phyloP scores from a whole-genome alignment of 2,888 invertebrate genomes.

The Macrosoma leucophasiata region DNA sequence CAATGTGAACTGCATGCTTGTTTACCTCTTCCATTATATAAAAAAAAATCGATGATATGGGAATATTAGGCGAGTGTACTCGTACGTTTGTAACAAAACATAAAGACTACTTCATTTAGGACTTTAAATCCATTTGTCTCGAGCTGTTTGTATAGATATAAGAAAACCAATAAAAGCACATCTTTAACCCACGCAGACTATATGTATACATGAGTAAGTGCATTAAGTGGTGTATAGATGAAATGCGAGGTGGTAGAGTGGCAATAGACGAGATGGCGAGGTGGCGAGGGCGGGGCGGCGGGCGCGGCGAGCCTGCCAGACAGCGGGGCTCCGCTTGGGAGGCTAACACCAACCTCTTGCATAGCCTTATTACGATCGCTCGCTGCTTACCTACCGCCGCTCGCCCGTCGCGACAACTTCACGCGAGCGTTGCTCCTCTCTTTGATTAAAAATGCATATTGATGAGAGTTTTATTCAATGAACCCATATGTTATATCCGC shows the following conservation, averaged over 20 bases:
- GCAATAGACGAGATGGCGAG: constrained; percentile 39
- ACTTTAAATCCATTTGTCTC: too few relatives aligned
- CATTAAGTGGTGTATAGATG: constrained; percentile 30
- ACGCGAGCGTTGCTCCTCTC: constrained; percentile 60
- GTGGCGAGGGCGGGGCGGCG: constrained; percentile 29
- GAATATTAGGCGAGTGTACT: too few relatives aligned
- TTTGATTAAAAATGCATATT: constrained; percentile 56
- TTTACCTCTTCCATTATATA: too few relatives aligned
- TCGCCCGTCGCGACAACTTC: constrained; percentile 61
- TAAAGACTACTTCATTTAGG: too few relatives aligned
- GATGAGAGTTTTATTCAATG: constrained; percentile 14
- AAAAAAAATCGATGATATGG: too few relatives aligned
- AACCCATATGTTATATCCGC: too few relatives aligned
- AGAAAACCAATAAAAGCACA: too few relatives aligned
- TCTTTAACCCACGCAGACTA: too few relatives aligned
- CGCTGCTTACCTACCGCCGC: too few relatives aligned
- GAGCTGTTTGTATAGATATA: too few relatives aligned
- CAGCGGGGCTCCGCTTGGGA: constrained; percentile 76
- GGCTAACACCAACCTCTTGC: constrained; percentile 70
- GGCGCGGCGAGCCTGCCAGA: constrained; percentile 61
- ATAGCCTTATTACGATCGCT: constrained; percentile 44
- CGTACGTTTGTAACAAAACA: too few relatives aligned
- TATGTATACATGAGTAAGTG: constrained; percentile 3
- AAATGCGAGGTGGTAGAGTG: constrained; percentile 59
- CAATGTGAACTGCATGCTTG: too few relatives aligned